Base-by-base conservation (phyloP, 2,888 invertebrate genomes). In the Andrena trimmerana region DNA sequence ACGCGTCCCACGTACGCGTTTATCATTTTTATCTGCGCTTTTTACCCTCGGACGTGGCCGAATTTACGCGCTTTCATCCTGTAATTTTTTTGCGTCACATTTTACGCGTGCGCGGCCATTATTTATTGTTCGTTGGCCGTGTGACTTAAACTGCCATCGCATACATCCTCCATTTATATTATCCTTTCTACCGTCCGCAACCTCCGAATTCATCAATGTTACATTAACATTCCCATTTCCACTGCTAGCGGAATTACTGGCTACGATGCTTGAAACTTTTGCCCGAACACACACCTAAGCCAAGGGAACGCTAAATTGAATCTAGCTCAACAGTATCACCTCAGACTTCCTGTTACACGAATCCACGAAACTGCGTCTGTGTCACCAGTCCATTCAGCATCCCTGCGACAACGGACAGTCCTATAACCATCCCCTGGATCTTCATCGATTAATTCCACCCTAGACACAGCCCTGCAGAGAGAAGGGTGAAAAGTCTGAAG, bases 1-100 rank as follows among this genome's bases (percentile, higher is more conserved):
- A 57, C 80, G 27, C 48, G 60, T 7, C n/a, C 48, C 71, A 42
- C 62, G 66, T 52, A 79, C 71, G 33, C 80, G 79, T 80, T 79
- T 78, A 80, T 80, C 80, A 80, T 79, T 78, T 80, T 78, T 80
- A 80, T 80, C 80, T 48, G 27, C n/a, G 36, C 36, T 20, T 20
- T 57, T 57, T 24, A 57, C 20, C 10, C 52, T n/a, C 31, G 2
- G 59, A 36, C 62, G 48, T 8, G 62, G 52, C n/a, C 79, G 48
- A 80, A 80, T 78, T 80, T 80, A 80, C 71, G 79, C 79, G 71
- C 54, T 52, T 71, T 78, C 71, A 48, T 67, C 66, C 66, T n/a
- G 80, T 52, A 71, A 78, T 80, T 80, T 78, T 57, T 78, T 80
- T 33, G 1, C 70, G 24, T 52, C 60, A 27, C 52, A 36, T 27